Evolutionary conservation across 1,140 invertebrate genomes (phyloP).

Genomic region (Drosophila gunungcola): DNA sequence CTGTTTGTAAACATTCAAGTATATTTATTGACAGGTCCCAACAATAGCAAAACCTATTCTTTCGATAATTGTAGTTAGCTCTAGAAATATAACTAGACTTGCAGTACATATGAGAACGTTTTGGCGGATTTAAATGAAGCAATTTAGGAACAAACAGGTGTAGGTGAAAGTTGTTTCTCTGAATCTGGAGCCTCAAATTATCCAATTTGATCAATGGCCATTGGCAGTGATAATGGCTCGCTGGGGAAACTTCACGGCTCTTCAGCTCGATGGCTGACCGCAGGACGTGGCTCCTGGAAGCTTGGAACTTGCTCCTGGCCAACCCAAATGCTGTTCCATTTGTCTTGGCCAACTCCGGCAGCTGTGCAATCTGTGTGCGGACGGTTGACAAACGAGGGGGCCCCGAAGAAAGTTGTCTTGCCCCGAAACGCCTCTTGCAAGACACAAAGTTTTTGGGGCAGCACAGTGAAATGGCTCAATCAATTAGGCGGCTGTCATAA

Average conservation of each 20-base stretch:
- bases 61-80: too few species aligned
- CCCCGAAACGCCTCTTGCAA: not conserved
- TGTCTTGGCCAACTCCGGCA: conserved; percentile 60
- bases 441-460: conserved; percentile 32
- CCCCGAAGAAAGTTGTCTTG: conserved; percentile 12
- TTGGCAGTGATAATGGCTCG: not conserved
- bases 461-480: conserved; percentile 70
- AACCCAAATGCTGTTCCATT: conserved; percentile 59
- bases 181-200: too few species aligned
- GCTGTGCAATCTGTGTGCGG: conserved; percentile 38
- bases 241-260: not conserved
- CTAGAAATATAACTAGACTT: too few species aligned
- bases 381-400: conserved; percentile 42
- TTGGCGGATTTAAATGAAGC: too few species aligned
- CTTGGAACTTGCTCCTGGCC: conserved; percentile 14
- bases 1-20: too few species aligned
- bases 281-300: conserved; percentile 2
- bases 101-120: too few species aligned
- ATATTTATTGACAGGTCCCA: too few species aligned
- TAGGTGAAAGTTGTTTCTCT: too few species aligned
- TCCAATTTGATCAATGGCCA: conserved; percentile 2
- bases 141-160: too few species aligned
- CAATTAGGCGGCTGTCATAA: conserved; percentile 77
- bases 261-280: not conserved
- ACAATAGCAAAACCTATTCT: too few species aligned